Evolutionary conservation across 2,888 invertebrate genomes (phyloP), one percentile per base, ranked within the genome.

Genomic region (Belgica antarctica): DNA sequence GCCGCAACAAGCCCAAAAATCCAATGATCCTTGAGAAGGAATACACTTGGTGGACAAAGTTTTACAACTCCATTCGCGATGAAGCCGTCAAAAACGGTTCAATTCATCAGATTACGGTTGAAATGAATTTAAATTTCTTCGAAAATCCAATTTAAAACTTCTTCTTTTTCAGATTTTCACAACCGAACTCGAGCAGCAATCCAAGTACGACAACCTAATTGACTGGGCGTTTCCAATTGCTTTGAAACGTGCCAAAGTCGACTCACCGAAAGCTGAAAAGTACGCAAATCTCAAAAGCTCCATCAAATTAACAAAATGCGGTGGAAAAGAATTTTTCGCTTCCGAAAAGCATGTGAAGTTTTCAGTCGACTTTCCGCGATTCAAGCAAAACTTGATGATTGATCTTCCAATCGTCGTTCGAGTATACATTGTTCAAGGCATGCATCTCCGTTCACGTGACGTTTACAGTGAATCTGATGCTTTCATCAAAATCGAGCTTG

Each of bases 341-440:
- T 77, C 24, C 81, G 80, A 1, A 80, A 81, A 73, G 77, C 81
- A 81, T 59, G 81, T 81, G 73, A 75, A 78, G 71, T 74, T 78
- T 10, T 77, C 76, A 1, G 63, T 36, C 2, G 10, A 41, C n/a
- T 41, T 41, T 41, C 41, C 41, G 2, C 41, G 41, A n/a, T 41
- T 41, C 10, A 41, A 41, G 28, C 41, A 15, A 15, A 62, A 28
- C 62, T 62, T 66, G 22, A 31, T 34, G 17, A 75, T 76, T 1
- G 72, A 75, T 4, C 72, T 76, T 0, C 75, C 74, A 17, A 68
- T 80, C 0, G 57, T 74, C 0, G 85, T 92, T 1, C 82, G 95
- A 27, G 84, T 94, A 0, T 96, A 96, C 78, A 80, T 92, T 28
- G 81, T 93, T 1, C 84, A 85, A 79, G 93, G 86, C 0, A 76